Conservation (phyloP, 1,140 invertebrate species). For the Bathynomus jamesi region DNA sequence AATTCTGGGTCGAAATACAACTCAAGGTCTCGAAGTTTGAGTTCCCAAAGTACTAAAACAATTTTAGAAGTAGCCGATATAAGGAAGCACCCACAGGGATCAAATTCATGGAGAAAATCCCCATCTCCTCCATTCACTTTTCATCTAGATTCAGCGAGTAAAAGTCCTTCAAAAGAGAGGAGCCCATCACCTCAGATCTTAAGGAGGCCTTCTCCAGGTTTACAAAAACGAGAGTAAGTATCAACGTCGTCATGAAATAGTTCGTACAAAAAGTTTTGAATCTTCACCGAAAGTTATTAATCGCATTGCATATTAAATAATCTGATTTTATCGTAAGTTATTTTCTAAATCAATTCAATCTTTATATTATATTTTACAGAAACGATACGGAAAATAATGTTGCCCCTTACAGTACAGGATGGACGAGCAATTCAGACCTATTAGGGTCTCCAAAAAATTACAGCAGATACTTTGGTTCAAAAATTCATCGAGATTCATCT, state of each 20-base stretch:
- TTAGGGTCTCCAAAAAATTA: not conserved
- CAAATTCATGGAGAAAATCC: not conserved
- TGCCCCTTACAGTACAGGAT: not conserved
- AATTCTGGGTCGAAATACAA: not conserved
- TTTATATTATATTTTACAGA: too few species aligned
- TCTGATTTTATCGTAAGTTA: too few species aligned
- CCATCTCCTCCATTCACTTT: not conserved
- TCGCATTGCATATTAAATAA: too few species aligned
- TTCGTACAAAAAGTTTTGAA: too few species aligned
- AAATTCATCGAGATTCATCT: not conserved
- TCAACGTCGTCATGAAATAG: too few species aligned
- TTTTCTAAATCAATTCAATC: too few species aligned
- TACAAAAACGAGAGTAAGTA: too few species aligned
- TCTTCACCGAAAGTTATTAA: too few species aligned
- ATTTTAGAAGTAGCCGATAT: not conserved
- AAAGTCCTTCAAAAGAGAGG: not conserved
- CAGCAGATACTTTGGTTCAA: not conserved
- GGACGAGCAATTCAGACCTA: not conserved
- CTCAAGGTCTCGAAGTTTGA: not conserved
- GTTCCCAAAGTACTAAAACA: not conserved
- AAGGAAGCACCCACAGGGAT: not conserved
- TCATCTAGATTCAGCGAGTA: not conserved
- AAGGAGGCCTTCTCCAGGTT: not conserved
- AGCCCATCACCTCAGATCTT: not conserved
- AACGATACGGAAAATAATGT: not conserved